Evolutionary conservation across 2,113 vertebrate genomes (phyloP), one percentile per base, ranked within the genome.

Genomic region (Aix galericulata): DNA sequence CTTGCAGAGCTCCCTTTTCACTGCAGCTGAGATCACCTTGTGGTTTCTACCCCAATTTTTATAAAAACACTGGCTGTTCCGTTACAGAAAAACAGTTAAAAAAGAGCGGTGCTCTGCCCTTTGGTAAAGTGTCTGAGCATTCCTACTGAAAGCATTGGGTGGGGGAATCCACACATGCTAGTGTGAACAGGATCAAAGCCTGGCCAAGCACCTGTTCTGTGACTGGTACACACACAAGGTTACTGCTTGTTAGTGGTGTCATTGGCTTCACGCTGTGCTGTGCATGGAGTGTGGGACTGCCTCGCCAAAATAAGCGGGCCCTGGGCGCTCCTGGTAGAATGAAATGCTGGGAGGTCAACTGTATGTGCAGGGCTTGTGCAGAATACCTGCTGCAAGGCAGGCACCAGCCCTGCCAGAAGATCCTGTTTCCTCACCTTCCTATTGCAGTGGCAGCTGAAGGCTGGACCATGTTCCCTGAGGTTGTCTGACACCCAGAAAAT

Each of bases 111-210:
- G 48, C 92, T 73, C 64, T 81, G 59, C 56, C 36, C 17, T 71
- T 26, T n/a, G 38, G 81, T 66, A 64, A 82, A 91, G 56, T 13
- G 48, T 40, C 21, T 32, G 59, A 85, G 38, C 8, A 42, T 46
- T 94, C 88, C 81, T 22, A n/a, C 0, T 5, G 84, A 50, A 76
- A 59, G 73, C 89, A 38, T 62, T 76, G 69, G 62, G 75, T 90
- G 92, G 92, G 92, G 93, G 94, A 88, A 81, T 2, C 80, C 29
- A 68, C 18, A 6, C 80, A 2, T 14, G 52, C 83, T 83, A 79
- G 82, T 80, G 92, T 52, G 86, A 95, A 86, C 64, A 94, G 80
- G 95, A 96, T 82, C 86, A 74, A 63, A 90, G 80, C 46, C 76
- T 74, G 88, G 88, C 91, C 94, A 94, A 92, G 80, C 88, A 88